Conservation (phyloP, 2,888 invertebrate genomes). For the Julus scandinavius region DNA sequence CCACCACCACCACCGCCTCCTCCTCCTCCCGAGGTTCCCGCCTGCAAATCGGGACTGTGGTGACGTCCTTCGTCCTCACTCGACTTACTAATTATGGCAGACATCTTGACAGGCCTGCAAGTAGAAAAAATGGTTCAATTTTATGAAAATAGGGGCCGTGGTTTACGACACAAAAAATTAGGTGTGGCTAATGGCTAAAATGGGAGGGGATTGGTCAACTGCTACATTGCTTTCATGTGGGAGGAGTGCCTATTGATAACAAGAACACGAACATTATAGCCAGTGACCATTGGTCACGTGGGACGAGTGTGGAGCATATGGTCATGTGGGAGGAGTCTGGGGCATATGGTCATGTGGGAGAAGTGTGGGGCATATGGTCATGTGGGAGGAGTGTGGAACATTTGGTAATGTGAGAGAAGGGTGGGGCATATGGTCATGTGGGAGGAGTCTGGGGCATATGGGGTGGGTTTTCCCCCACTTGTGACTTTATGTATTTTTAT, state of each 20-base stretch:
- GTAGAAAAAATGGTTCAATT: background rate
- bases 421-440: background rate
- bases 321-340: too few species aligned
- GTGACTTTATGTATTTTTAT: too few species aligned
- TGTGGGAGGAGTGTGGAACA: background rate
- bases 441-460: too few species aligned
- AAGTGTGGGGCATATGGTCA: background rate
- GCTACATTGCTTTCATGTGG: too few species aligned
- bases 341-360: background rate
- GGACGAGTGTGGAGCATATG: too few species aligned
- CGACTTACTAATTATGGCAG: slow-evolving; percentile 35
- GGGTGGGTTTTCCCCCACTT: too few species aligned
- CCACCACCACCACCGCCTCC: background rate
- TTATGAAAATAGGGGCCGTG: background rate
- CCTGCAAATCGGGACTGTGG: slow-evolving; percentile 12
- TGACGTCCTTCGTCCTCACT: background rate
- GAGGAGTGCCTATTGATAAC: too few species aligned
- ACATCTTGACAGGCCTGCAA: slow-evolving; percentile 20
- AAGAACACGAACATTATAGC: too few species aligned
- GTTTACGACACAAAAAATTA: too few species aligned
- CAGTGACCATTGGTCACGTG: too few species aligned
- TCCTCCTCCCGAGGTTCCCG: slow-evolving; percentile 12
- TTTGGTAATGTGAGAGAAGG: background rate
- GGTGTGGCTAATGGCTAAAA: background rate
- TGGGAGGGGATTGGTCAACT: background rate